These are phyloP conservation scores for Xestia ashworthii DNA, from an alignment of 2,888 invertebrate species.

Conservation along the genomic window DNA sequence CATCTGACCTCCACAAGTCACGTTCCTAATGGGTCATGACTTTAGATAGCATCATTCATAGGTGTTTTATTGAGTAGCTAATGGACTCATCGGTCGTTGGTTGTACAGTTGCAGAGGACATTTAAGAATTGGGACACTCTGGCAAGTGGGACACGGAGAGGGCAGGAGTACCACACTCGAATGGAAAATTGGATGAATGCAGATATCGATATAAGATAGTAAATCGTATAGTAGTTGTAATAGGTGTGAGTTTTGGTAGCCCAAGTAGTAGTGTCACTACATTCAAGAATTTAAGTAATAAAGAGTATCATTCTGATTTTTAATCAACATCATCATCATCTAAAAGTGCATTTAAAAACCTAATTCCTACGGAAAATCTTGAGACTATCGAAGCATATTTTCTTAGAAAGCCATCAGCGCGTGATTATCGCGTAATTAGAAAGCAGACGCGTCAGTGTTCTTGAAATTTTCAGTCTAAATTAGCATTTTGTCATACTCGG, in stretches of 20 bases:
- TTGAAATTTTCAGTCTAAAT: slow-evolving; percentile 52
- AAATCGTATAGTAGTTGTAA: too few species aligned
- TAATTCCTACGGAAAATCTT: slow-evolving; percentile 8
- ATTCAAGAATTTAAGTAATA: too few species aligned
- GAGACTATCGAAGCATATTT: slow-evolving; percentile 36
- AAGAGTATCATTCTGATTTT: not conserved
- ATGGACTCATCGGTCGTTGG: not conserved
- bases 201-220: too few species aligned
- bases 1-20: not conserved
- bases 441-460: slow-evolving; percentile 43
- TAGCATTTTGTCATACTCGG: slow-evolving; percentile 26
- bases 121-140: not conserved
- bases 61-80: not conserved
- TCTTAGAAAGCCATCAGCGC: slow-evolving; percentile 41
- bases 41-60: not conserved
- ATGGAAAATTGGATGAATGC: not conserved
- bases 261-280: not conserved
- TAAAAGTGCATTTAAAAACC: not conserved
- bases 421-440: slow-evolving; percentile 44
- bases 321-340: not conserved
- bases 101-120: not conserved
- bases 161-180: not conserved
- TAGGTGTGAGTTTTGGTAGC: not conserved
- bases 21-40: not conserved
- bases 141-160: not conserved